These are phyloP conservation scores for Ciconia stormi DNA, from an alignment of 2,113 vertebrate genomes.

Conservation along the genomic window DNA sequence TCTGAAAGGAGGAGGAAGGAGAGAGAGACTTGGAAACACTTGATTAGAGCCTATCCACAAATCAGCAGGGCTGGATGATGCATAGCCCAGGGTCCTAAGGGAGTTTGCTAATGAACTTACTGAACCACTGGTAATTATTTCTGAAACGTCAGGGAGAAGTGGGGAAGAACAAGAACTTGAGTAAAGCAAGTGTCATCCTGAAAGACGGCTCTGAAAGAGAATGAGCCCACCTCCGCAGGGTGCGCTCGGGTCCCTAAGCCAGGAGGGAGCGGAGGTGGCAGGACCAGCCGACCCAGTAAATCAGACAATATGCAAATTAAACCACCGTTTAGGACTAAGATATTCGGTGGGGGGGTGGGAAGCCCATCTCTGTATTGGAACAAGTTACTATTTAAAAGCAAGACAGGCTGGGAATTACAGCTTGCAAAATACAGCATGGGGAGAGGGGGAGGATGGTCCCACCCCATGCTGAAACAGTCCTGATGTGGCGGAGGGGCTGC, in stretches of 20 bases:
- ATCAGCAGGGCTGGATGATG: conserved; percentile 54
- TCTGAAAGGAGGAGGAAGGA: conserved; percentile 56
- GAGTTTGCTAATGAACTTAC: conserved; percentile 67
- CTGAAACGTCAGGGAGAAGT: conserved; percentile 47
- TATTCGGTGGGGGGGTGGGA: background rate
- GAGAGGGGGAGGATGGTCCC: background rate
- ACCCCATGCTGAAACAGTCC: background rate
- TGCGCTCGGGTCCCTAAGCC: background rate
- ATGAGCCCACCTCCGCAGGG: background rate
- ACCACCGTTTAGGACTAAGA: background rate
- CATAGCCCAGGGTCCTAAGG: conserved; percentile 49
- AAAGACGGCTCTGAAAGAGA: background rate
- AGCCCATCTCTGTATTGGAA: background rate
- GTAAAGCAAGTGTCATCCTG: background rate
- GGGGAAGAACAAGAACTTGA: background rate
- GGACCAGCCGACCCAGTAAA: background rate
- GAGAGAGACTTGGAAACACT: conserved; percentile 53
- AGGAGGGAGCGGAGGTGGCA: background rate
- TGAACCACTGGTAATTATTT: conserved; percentile 64
- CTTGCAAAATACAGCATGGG: background rate
- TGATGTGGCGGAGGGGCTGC: background rate
- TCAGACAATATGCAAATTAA: background rate
- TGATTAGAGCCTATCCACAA: conserved; percentile 56
- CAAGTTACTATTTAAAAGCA: background rate
- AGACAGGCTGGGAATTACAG: background rate